phyloP scores from a whole-genome alignment of 2,113 vertebrate genomes.

The Hippocampus abdominalis region DNA sequence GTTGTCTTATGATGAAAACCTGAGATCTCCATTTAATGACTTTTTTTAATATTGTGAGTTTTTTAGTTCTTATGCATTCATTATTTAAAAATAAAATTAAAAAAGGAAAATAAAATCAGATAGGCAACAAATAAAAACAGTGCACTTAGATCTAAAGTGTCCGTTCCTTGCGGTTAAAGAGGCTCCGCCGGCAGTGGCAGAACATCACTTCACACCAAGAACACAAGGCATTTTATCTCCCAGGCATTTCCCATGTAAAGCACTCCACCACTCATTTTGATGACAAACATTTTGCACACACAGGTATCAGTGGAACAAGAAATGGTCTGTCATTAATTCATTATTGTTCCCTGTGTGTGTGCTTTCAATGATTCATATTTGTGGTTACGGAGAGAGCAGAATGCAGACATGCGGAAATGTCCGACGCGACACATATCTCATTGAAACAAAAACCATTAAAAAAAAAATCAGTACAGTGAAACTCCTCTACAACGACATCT shows the following conservation, averaged over 20 bases:
- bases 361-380: constrained; percentile 55
- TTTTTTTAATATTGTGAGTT: too few relatives aligned
- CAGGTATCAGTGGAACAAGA: constrained; percentile 37
- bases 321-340: constrained; percentile 50
- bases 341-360: constrained; percentile 34
- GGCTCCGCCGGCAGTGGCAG: not conserved
- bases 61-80: too few relatives aligned
- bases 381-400: constrained; percentile 34
- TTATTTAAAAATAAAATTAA: too few relatives aligned
- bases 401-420: constrained; percentile 14
- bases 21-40: too few relatives aligned
- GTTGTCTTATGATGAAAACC: too few relatives aligned
- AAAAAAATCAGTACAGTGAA: too few relatives aligned
- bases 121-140: too few relatives aligned
- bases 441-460: constrained; percentile 35
- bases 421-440: constrained; percentile 38
- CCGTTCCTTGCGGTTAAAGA: not conserved
- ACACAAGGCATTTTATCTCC: constrained; percentile 16
- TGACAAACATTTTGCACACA: constrained; percentile 42
- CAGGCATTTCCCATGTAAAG: constrained; percentile 21
- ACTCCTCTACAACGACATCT: too few relatives aligned
- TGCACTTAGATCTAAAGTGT: too few relatives aligned
- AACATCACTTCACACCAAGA: constrained; percentile 14
- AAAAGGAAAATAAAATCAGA: too few relatives aligned
- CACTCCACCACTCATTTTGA: constrained; percentile 26